phyloP scores from a whole-genome alignment of 2,888 invertebrate species.

The Amiota communis region DNA sequence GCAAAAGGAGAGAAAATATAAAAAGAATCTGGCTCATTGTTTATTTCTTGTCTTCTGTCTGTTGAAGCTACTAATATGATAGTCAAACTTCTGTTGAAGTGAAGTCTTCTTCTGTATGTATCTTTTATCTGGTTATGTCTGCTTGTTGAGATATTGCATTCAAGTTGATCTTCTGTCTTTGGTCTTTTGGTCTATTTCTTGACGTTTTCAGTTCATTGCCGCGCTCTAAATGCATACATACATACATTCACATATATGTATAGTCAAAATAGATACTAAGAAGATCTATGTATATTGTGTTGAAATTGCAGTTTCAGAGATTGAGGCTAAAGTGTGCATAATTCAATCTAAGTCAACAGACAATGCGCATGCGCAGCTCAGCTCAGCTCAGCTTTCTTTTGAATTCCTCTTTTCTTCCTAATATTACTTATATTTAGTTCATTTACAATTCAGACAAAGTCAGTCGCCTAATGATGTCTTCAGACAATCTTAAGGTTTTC shows the following conservation, averaged over 20 bases:
- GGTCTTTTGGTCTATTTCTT: constrained; percentile 13
- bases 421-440: constrained; percentile 1
- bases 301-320: too few relatives aligned
- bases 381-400: neutral
- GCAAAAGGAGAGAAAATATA: neutral
- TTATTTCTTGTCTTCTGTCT: neutral
- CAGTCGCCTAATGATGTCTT: constrained; percentile 52
- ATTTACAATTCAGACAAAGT: neutral
- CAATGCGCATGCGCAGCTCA: constrained; percentile 3
- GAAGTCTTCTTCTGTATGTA: neutral
- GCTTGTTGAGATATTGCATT: neutral
- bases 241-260: neutral
- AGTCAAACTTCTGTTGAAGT: neutral
- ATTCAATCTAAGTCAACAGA: too few relatives aligned
- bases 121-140: neutral
- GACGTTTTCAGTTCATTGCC: constrained; percentile 63
- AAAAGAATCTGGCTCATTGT: constrained; percentile 1
- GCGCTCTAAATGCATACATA: constrained; percentile 35
- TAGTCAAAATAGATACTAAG: neutral
- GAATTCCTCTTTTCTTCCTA: neutral
- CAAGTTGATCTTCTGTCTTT: neutral
- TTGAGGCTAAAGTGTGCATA: too few relatives aligned
- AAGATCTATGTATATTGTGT: too few relatives aligned
- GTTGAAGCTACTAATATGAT: too few relatives aligned
- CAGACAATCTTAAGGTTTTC: constrained; percentile 52